Percentiles rank a stretch among this genome's conserved stretches.
Evolutionary conservation across 2,113 vertebrate species (phyloP).

Genomic region (Brachypodius melanocephalos): DNA sequence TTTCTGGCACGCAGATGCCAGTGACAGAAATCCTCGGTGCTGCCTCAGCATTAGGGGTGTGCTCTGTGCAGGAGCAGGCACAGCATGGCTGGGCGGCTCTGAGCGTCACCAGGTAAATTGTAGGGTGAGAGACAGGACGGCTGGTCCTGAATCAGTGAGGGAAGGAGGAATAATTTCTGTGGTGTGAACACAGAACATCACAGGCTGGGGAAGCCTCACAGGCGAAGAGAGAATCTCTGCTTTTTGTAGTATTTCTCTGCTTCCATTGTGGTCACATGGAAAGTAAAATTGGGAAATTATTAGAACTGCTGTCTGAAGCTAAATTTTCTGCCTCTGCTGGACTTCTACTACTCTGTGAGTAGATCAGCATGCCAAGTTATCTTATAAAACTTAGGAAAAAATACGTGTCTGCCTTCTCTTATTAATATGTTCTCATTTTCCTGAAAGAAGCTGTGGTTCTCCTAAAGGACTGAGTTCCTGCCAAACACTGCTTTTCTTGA

Average conservation of each 20-base stretch:
- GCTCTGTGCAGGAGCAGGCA: not conserved
- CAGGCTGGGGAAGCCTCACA: accelerated
- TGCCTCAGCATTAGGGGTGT: not conserved
- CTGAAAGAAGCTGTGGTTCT: slow-evolving; percentile 7
- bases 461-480: slow-evolving; percentile 34
- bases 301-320: not conserved
- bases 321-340: not conserved
- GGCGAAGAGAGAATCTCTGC: not conserved
- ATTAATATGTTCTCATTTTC: not conserved
- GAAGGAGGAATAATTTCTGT: not conserved
- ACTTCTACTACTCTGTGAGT: not conserved
- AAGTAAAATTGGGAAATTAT: not conserved
- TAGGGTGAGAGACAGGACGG: no score
- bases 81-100: not conserved
- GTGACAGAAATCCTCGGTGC: not conserved
- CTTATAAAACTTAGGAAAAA: not conserved
- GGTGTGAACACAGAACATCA: accelerated
- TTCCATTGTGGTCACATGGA: not conserved
- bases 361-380: not conserved
- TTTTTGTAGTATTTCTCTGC: not conserved
- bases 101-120: accelerated
- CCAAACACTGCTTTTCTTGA: slow-evolving; percentile 32
- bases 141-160: not conserved
- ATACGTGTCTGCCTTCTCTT: not conserved
- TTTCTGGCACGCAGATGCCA: not conserved